A percentile compares a stretch with the other conserved stretches of the same genome.
Evolutionary conservation across 2,113 vertebrate species (phyloP).

Genomic region (Desmodus rotundus): DNA sequence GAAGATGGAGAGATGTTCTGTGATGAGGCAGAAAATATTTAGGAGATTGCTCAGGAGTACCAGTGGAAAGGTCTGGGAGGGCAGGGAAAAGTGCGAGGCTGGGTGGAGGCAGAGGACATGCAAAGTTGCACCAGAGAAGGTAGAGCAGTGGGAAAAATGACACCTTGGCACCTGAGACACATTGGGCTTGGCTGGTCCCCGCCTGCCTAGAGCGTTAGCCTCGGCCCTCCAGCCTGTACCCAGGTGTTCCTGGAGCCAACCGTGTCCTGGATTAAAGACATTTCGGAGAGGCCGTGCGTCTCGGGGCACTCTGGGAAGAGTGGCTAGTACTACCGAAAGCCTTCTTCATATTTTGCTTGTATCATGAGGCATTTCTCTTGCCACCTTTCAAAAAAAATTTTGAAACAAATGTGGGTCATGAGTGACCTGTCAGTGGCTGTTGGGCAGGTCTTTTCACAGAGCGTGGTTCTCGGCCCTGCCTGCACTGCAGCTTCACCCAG

Average conservation of each 20-base stretch:
- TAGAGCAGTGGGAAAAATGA: too few species aligned
- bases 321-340: neutral
- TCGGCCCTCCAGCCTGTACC: neutral
- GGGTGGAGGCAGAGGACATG: neutral
- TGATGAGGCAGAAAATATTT: neutral
- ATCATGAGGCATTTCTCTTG: neutral
- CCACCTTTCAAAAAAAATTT: neutral
- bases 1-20: neutral
- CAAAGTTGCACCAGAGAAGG: neutral
- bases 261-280: neutral
- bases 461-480: neutral
- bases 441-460: neutral
- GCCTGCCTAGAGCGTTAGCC: neutral
- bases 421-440: neutral
- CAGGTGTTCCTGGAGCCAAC: neutral
- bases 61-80: neutral
- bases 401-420: neutral
- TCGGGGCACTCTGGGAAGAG: neutral
- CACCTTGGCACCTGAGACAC: neutral
- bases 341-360: neutral
- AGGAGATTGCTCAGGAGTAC: neutral
- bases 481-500: neutral
- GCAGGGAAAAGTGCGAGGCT: neutral
- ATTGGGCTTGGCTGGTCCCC: neutral
- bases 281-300: neutral